Evolutionary conservation across 2,888 invertebrate species (phyloP).

Genomic region (Cephus pulcher): DNA sequence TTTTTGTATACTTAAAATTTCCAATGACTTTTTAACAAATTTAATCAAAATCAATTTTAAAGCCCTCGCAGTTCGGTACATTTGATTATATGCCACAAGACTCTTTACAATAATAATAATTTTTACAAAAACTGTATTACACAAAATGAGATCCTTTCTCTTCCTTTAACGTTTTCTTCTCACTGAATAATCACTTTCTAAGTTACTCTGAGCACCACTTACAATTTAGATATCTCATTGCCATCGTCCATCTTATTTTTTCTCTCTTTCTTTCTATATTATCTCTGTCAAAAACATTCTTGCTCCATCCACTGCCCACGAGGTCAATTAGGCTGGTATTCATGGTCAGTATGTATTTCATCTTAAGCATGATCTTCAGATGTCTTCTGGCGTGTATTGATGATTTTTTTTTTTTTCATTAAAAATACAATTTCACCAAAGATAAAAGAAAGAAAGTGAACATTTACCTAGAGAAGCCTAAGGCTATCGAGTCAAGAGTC

Average conservation of each 20-base stretch:
- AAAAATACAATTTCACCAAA: background rate
- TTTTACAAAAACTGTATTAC: background rate
- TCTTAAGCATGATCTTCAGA: too few species aligned
- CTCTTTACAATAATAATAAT: background rate
- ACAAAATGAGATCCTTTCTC: background rate
- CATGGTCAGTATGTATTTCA: too few species aligned
- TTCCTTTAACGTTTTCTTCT: background rate
- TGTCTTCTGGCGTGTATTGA: too few species aligned
- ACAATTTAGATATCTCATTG: background rate
- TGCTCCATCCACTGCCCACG: background rate
- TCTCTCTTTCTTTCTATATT: background rate
- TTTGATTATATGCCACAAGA: background rate
- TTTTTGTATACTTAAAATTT: background rate
- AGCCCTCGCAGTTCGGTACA: background rate
- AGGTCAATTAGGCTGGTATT: background rate
- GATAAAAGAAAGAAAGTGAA: background rate
- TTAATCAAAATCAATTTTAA: background rate
- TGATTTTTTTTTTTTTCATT: background rate
- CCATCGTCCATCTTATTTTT: background rate
- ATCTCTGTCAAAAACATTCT: background rate
- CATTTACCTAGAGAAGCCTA: background rate
- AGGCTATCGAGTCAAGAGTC: background rate
- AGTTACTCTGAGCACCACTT: background rate
- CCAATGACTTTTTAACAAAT: background rate
- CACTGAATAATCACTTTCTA: background rate